Evolutionary conservation across 2,888 invertebrate genomes (phyloP).

Genomic region (Eilema sororculum): DNA sequence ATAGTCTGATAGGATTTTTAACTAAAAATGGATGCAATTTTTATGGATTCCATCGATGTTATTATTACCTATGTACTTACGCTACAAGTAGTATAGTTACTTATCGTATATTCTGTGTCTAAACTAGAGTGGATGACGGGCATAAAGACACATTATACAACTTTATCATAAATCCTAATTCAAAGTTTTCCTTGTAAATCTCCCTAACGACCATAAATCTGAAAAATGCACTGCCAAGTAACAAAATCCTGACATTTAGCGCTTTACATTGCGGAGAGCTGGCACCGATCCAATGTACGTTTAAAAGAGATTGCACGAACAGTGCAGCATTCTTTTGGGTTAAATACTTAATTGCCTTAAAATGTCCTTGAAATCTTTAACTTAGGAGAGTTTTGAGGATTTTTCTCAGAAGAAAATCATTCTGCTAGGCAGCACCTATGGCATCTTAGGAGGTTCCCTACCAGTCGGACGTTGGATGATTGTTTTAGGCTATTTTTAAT

Average conservation of each 20-base stretch:
- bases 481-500: too few species aligned
- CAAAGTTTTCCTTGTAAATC: constrained; percentile 27
- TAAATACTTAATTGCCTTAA: background rate
- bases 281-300: constrained; percentile 36
- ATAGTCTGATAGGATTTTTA: too few species aligned
- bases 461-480: too few species aligned
- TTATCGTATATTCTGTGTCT: background rate
- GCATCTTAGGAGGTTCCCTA: too few species aligned
- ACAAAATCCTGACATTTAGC: constrained; percentile 27
- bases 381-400: background rate
- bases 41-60: too few species aligned
- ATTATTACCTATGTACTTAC: too few species aligned
- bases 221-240: constrained; percentile 27
- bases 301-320: constrained; percentile 12
- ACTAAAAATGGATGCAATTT: too few species aligned
- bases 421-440: too few species aligned
- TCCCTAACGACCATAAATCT: constrained; percentile 38
- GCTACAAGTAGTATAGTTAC: too few species aligned
- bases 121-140: too few species aligned
- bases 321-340: background rate
- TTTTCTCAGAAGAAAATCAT: background rate
- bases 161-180: background rate
- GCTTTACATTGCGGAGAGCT: constrained; percentile 20
- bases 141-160: background rate
- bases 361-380: background rate